These are phyloP conservation scores for Eupeodes luniger DNA, from an alignment of 2,888 invertebrate species.

Conservation along the genomic window DNA sequence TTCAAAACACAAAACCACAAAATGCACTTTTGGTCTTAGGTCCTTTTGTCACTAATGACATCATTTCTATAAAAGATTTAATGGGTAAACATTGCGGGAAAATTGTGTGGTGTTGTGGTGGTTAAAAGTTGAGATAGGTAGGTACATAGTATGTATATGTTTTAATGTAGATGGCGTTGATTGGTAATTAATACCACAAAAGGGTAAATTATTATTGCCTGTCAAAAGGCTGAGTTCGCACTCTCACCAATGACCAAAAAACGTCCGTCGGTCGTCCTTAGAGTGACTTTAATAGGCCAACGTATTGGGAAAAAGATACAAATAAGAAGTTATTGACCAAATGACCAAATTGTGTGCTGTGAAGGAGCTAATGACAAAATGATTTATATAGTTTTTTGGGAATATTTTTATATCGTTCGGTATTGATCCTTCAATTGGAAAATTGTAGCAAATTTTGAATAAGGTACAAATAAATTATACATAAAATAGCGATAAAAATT, in stretches of 20 bases:
- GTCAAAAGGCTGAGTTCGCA: not conserved
- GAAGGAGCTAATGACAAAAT: slow-evolving; percentile 17
- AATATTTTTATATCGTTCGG: no score
- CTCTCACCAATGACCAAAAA: not conserved
- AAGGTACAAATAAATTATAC: no score
- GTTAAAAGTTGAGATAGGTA: not conserved
- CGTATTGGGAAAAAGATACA: not conserved
- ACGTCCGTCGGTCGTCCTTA: not conserved
- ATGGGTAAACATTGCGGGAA: slow-evolving; percentile 32
- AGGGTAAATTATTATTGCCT: slow-evolving; percentile 41
- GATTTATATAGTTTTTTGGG: not conserved
- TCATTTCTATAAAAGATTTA: slow-evolving; percentile 39
- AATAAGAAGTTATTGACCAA: slow-evolving; percentile 9
- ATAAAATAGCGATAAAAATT: not conserved
- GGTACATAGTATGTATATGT: not conserved
- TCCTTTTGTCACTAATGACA: slow-evolving; percentile 13
- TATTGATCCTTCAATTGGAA: no score
- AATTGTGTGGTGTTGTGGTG: not conserved
- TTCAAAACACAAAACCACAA: slow-evolving; percentile 25
- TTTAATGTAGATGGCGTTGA: not conserved
- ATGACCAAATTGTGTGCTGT: not conserved
- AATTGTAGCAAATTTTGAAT: no score
- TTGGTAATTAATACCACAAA: slow-evolving; percentile 51
- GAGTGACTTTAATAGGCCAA: slow-evolving; percentile 6
- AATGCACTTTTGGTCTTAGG: slow-evolving; percentile 34